Evolutionary conservation across 1,140 invertebrate species (phyloP).

Genomic region (Popillia japonica): DNA sequence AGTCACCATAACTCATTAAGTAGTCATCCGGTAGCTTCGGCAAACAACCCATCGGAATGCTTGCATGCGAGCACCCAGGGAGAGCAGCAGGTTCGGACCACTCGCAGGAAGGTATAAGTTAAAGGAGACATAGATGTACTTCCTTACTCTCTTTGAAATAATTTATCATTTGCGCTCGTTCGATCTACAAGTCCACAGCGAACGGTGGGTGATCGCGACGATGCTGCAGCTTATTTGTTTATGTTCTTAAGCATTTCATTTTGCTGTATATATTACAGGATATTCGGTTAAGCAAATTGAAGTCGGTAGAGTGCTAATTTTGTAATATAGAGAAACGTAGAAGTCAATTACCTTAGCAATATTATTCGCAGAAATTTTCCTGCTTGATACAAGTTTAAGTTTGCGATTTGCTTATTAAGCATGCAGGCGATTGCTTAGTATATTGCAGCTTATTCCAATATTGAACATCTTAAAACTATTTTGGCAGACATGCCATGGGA

Average conservation of each 20-base stretch:
- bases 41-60: constrained; percentile 38
- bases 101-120: constrained; percentile 42
- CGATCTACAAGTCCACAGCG: constrained; percentile 6
- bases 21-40: constrained; percentile 49
- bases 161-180: constrained; percentile 34
- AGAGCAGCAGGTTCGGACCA: constrained; percentile 29
- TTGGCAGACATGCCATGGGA: no score
- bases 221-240: constrained; percentile 2
- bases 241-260: neutral
- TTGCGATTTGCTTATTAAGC: no score
- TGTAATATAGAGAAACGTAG: no score
- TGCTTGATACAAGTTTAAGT: no score
- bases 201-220: constrained; percentile 8
- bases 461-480: no score
- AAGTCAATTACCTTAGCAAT: no score
- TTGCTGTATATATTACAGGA: neutral
- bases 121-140: constrained; percentile 39
- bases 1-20: constrained; percentile 48
- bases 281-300: no score
- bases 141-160: constrained; percentile 40
- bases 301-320: no score
- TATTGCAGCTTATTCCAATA: no score
- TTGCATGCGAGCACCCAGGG: constrained; percentile 41
- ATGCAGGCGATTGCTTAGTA: no score
- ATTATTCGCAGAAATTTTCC: no score